A percentile compares a stretch with the other conserved stretches of the same genome.
Evolutionary conservation across 1,140 invertebrate genomes (phyloP).

Genomic region (Lepidurus apus): DNA sequence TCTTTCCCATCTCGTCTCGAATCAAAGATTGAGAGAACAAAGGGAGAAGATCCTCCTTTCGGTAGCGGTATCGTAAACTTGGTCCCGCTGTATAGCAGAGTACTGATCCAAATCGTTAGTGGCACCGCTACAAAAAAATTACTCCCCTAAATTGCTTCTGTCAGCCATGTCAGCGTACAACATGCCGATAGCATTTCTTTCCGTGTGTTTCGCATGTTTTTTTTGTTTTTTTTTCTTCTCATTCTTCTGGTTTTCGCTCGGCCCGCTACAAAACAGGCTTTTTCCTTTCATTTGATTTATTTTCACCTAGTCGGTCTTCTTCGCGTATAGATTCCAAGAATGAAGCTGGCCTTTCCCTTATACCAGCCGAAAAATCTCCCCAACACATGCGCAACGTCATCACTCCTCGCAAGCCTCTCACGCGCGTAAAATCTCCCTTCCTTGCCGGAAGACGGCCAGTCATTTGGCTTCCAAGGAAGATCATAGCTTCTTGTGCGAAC

Average conservation of each 20-base stretch:
- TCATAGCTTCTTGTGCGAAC: neutral
- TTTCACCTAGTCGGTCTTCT: neutral
- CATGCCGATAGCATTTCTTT: neutral
- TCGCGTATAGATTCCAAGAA: conserved; percentile 2
- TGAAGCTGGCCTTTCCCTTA: neutral
- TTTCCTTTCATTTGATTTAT: neutral
- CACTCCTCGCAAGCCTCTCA: neutral
- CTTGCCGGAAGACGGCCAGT: neutral
- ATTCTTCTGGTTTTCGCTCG: neutral
- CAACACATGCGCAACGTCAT: conserved; percentile 11
- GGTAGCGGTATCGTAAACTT: neutral
- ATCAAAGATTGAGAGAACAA: neutral
- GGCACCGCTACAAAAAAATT: neutral
- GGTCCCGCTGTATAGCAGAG: neutral
- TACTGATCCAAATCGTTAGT: conserved; percentile 1
- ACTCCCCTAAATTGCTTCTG: neutral
- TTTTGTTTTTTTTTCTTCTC: neutral
- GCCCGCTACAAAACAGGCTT: neutral
- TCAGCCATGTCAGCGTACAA: neutral
- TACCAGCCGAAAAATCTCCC: neutral
- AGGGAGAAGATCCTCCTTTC: neutral
- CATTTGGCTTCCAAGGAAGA: neutral
- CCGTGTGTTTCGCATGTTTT: neutral
- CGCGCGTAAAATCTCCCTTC: conserved; percentile 4
- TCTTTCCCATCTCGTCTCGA: conserved; percentile 5